Evolutionary conservation across 1,140 invertebrate species (phyloP).

Genomic region (Acromyrmex echinatior): DNA sequence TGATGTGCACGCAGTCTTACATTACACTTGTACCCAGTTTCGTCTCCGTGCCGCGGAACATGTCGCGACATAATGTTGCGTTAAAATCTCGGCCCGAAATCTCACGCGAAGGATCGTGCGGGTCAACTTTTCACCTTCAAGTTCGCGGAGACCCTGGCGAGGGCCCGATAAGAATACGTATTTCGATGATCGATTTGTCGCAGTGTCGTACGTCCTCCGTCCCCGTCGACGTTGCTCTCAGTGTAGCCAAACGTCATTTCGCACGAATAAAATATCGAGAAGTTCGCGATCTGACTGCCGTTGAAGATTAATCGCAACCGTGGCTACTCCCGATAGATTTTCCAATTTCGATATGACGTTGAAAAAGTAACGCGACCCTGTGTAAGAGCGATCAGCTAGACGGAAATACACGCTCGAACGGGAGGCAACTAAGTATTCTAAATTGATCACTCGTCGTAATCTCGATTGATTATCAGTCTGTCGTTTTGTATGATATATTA

Average conservation of each 20-base stretch:
- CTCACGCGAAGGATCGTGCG: conserved; percentile 77
- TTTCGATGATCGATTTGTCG: conserved; percentile 74
- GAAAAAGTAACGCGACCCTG: conserved; percentile 64
- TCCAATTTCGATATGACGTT: conserved; percentile 55
- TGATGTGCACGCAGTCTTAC: conserved; percentile 32
- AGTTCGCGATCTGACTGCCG: conserved; percentile 25
- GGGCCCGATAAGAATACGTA: conserved; percentile 59
- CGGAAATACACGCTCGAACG: conserved; percentile 34
- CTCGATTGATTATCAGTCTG: conserved; percentile 38
- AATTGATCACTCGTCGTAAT: conserved; percentile 41
- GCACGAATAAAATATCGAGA: conserved; percentile 64
- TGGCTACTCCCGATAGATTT: conserved; percentile 64
- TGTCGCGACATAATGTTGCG: conserved; percentile 57
- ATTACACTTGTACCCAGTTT: conserved; percentile 38
- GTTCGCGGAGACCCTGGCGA: conserved; percentile 27
- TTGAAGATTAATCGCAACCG: conserved; percentile 70
- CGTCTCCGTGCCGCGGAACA: conserved; percentile 30
- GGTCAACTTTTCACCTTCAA: conserved; percentile 71
- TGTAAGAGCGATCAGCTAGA: conserved; percentile 31
- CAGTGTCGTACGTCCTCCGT: conserved; percentile 26
- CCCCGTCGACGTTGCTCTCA: conserved; percentile 8
- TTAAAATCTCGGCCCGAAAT: conserved; percentile 65
- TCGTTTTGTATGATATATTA: conserved; percentile 19
- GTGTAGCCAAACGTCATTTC: conserved; percentile 4
- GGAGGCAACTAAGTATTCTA: conserved; percentile 41